phyloP scores from a whole-genome alignment of 2,113 vertebrate genomes.

The Plestiodon gilberti region DNA sequence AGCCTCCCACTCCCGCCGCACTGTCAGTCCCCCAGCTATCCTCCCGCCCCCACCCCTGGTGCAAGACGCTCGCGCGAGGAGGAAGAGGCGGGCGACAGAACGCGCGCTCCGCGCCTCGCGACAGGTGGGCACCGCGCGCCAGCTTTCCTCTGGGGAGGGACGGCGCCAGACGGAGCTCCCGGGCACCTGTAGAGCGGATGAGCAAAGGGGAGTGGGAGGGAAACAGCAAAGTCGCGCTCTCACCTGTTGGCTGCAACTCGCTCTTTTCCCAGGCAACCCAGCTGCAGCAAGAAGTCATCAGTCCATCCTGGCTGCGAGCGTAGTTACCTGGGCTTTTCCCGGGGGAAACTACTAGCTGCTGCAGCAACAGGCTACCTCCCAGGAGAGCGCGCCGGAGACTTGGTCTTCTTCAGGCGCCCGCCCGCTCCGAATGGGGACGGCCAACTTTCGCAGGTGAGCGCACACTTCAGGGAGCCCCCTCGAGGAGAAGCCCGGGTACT shows the following conservation, averaged over 20 bases:
- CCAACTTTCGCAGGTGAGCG: not conserved
- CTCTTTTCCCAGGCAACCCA: not conserved
- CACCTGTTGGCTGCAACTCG: not conserved
- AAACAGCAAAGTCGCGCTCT: not conserved
- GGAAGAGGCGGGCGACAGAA: not conserved
- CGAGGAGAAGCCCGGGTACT: not conserved
- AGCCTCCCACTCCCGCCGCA: not conserved
- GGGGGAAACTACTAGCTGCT: not conserved
- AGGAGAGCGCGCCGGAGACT: not conserved
- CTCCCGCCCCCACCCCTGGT: not conserved
- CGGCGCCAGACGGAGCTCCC: not conserved
- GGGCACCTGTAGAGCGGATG: not conserved
- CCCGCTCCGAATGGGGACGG: not conserved
- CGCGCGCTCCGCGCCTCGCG: not conserved
- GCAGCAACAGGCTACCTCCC: conserved; percentile 15
- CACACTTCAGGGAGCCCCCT: not conserved
- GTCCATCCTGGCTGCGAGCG: not conserved
- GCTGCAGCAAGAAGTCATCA: not conserved
- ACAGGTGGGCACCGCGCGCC: not conserved
- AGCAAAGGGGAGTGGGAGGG: not conserved
- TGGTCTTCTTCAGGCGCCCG: conserved; percentile 24
- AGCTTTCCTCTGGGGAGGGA: not conserved
- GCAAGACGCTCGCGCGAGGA: not conserved
- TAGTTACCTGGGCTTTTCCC: not conserved
- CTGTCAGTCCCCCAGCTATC: too few relatives aligned